Percentiles rank a stretch among this genome's conserved stretches.
Evolutionary conservation across 1,140 invertebrate species (phyloP).

Genomic region (Papilio dardanus): DNA sequence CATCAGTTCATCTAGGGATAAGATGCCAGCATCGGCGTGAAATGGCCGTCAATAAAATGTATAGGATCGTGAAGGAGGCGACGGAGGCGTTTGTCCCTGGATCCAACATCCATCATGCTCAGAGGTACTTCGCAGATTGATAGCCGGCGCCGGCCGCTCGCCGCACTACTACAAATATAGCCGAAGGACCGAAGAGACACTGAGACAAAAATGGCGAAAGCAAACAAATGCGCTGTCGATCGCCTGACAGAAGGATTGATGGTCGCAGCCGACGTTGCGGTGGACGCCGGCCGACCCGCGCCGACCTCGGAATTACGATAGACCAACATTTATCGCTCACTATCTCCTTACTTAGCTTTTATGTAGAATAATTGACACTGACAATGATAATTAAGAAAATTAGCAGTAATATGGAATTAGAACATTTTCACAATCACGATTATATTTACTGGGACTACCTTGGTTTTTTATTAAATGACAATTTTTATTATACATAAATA

Average conservation of each 20-base stretch:
- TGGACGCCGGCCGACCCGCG: conserved; percentile 21
- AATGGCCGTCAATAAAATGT: conserved; percentile 52
- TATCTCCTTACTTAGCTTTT: neutral
- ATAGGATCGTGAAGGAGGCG: conserved; percentile 43
- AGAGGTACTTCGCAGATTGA: conserved; percentile 69
- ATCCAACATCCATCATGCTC: conserved; percentile 73
- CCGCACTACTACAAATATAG: conserved; percentile 57
- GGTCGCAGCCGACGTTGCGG: conserved; percentile 41
- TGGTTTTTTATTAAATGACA: too few species aligned
- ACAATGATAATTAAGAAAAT: neutral
- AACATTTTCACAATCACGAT: too few species aligned
- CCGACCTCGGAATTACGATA: conserved; percentile 26
- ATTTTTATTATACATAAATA: too few species aligned
- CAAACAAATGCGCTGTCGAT: conserved; percentile 80
- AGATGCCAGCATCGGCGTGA: conserved; percentile 43
- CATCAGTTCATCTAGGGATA: conserved; percentile 46
- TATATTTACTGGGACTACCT: neutral
- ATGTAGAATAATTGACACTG: neutral
- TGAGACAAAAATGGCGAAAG: conserved; percentile 78
- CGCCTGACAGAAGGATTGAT: conserved; percentile 78
- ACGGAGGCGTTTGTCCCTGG: conserved; percentile 49
- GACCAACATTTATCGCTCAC: neutral
- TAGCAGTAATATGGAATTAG: neutral
- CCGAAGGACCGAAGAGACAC: conserved; percentile 57
- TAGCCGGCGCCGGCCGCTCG: conserved; percentile 61